These are phyloP conservation scores for Drepanosiphum platanoidis DNA, from an alignment of 2,888 invertebrate species.

Conservation along the genomic window DNA sequence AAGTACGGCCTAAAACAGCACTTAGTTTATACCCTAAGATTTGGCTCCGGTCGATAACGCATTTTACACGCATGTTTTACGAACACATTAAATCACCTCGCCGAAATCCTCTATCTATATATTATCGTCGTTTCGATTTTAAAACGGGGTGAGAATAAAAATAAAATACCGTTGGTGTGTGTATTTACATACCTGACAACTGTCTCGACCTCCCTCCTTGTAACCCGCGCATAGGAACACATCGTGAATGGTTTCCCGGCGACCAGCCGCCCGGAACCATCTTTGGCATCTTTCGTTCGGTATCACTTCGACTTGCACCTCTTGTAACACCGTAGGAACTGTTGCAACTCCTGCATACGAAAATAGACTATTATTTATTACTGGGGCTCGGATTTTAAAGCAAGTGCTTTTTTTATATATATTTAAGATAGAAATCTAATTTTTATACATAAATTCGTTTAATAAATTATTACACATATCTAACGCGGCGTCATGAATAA, in stretches of 20 bases:
- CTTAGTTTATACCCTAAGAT: no score
- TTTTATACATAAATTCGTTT: no score
- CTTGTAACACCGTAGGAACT: slow-evolving; percentile 82
- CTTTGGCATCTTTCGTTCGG: slow-evolving; percentile 90
- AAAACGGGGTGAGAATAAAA: not conserved
- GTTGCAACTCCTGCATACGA: slow-evolving; percentile 70
- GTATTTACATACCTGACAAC: slow-evolving; percentile 70
- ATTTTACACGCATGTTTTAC: no score
- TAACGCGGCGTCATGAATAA: no score
- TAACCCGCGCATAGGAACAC: slow-evolving; percentile 94
- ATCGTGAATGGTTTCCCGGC: slow-evolving; percentile 91
- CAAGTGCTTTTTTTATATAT: no score
- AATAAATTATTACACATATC: no score
- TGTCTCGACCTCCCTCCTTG: slow-evolving; percentile 79
- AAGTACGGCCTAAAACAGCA: no score
- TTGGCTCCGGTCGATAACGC: no score
- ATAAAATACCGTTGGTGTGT: not conserved
- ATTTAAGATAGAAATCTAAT: no score
- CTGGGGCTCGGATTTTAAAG: no score
- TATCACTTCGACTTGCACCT: slow-evolving; percentile 74
- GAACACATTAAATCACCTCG: no score
- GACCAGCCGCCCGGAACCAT: slow-evolving; percentile 90
- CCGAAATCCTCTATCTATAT: not conserved
- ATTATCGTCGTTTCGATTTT: not conserved
- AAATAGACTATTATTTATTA: no score